Conservation (phyloP, 2,888 invertebrate genomes). For the Phengaris arion region DNA sequence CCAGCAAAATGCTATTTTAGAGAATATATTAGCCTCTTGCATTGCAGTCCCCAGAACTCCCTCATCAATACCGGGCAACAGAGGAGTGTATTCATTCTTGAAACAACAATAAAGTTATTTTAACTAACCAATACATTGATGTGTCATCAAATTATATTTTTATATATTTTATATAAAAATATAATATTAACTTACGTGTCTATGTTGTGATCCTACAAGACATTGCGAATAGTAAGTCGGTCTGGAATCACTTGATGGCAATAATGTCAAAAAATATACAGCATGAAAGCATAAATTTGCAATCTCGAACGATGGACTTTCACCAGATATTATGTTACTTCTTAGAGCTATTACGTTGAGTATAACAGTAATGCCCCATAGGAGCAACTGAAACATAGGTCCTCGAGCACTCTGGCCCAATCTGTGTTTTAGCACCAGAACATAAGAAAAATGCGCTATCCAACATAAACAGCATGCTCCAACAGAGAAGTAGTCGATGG, state of each 20-base stretch:
- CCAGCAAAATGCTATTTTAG: constrained; percentile 92
- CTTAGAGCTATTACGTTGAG: constrained; percentile 84
- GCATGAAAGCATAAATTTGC: constrained; percentile 81
- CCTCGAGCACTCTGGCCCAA: constrained; percentile 86
- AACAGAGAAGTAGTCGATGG: constrained; percentile 85
- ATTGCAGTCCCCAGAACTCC: constrained; percentile 89
- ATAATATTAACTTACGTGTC: constrained; percentile 63
- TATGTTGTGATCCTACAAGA: constrained; percentile 73
- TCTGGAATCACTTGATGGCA: constrained; percentile 80
- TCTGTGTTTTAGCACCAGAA: constrained; percentile 82
- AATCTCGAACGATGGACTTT: constrained; percentile 80
- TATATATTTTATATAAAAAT: neutral
- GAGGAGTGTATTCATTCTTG: constrained; percentile 81
- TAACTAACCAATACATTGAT: constrained; percentile 29
- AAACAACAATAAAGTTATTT: constrained; percentile 38
- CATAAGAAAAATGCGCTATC: constrained; percentile 89
- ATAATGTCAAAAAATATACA: constrained; percentile 84
- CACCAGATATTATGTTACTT: constrained; percentile 78
- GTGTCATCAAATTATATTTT: too few species aligned
- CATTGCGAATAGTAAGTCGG: constrained; percentile 73
- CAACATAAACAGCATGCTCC: constrained; percentile 87
- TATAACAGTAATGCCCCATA: constrained; percentile 85
- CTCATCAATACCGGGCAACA: constrained; percentile 84
- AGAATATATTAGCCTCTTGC: constrained; percentile 84
- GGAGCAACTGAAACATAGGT: constrained; percentile 82